Evolutionary conservation across 2,888 invertebrate species (phyloP).

Genomic region (Cordilura impudica): DNA sequence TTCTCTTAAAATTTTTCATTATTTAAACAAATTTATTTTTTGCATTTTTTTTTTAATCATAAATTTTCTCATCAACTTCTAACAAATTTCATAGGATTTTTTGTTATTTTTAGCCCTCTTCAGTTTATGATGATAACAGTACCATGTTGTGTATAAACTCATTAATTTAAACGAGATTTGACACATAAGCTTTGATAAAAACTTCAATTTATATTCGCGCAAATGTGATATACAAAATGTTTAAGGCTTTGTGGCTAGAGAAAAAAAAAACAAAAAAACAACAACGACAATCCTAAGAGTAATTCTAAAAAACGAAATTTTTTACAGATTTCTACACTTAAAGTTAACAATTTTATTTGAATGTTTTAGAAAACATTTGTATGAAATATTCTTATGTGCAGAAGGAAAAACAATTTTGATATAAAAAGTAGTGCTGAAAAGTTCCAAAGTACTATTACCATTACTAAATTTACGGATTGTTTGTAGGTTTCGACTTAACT

Average conservation of each 20-base stretch:
- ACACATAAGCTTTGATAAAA: conserved; percentile 73
- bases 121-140: conserved; percentile 1
- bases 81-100: background rate
- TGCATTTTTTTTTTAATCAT: background rate
- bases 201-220: conserved; percentile 75
- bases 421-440: no score
- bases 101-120: background rate
- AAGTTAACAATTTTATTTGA: no score
- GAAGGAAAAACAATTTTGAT: no score
- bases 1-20: no score
- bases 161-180: conserved; percentile 78
- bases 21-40: background rate
- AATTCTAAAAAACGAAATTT: conserved; percentile 38
- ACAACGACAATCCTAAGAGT: conserved; percentile 19
- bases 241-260: conserved; percentile 16
- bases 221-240: conserved; percentile 23
- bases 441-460: no score
- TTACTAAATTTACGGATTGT: no score
- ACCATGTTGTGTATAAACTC: conserved; percentile 68
- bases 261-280: no score
- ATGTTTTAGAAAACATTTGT: no score
- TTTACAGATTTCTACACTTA: background rate
- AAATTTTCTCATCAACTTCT: conserved; percentile 9
- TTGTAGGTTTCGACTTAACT: no score
- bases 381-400: no score